These are phyloP conservation scores for Catharus fuscescens DNA, from an alignment of 2,113 vertebrate species.

Conservation along the genomic window DNA sequence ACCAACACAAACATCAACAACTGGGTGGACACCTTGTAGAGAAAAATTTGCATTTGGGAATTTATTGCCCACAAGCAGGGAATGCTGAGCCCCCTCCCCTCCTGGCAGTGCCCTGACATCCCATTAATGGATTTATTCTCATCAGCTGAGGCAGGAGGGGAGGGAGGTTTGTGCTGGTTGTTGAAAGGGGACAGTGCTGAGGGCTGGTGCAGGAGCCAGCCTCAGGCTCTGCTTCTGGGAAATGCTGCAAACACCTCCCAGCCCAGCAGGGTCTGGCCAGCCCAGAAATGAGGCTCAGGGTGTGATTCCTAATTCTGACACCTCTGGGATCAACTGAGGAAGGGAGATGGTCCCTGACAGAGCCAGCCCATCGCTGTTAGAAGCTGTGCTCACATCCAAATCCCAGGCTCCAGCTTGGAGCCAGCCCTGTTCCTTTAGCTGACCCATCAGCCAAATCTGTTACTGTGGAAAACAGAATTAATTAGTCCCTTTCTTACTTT, in stretches of 20 bases:
- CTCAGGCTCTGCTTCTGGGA: neutral
- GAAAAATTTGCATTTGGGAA: too few species aligned
- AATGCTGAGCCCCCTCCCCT: neutral
- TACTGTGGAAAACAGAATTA: neutral
- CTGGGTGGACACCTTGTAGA: too few species aligned
- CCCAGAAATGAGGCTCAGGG: neutral
- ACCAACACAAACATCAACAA: too few species aligned
- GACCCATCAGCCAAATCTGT: neutral
- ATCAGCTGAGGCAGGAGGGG: too few species aligned
- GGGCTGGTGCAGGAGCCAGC: neutral
- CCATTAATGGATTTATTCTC: neutral
- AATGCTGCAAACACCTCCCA: neutral
- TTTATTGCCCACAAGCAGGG: neutral
- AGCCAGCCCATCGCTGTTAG: rapidly evolving
- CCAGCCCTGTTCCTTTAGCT: neutral
- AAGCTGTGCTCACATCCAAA: neutral
- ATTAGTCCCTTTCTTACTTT: neutral
- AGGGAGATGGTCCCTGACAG: neutral
- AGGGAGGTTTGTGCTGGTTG: neutral
- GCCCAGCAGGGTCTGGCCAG: rapidly evolving
- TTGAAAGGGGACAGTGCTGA: neutral
- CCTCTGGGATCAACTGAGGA: neutral
- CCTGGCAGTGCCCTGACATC: neutral
- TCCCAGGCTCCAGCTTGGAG: neutral
- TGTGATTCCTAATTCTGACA: neutral